Base-by-base conservation (phyloP, 1,140 invertebrate species). In the Rhagoletis zephyria region DNA sequence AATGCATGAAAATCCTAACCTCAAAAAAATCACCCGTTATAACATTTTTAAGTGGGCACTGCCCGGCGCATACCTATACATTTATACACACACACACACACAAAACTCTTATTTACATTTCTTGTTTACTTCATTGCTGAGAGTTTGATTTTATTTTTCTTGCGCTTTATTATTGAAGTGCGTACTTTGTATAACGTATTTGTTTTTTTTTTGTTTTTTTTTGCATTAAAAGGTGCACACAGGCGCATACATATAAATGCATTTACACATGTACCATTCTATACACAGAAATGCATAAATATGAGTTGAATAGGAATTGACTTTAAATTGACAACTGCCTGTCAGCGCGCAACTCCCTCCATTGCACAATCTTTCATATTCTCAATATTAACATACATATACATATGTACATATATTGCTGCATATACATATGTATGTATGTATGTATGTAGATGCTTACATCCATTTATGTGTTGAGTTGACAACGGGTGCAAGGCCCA, bases 41-140 rank as follows among this genome's bases (percentile, higher is more conserved):
- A 30, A 48, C 45, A 56, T 56, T 30, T 81, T 30, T 81, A 81
- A 81, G 74, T 81, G 74, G 74, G 74, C 51, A 81, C 74, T 81
- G 74, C 2, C 74, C 74, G 74, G 1, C 19, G n/a, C 74, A 19
- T 56, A 56, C 51, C 5, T 7, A 56, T 56, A 56, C 67, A 56
- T 30, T 30, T 30, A 30, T 30, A 30, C 30, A 30, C 30, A 30
- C 4, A 56, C 74, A 45, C 48, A 77, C 12, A 77, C 70, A 51
- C 70, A 56, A 14, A 42, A 40, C 16, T n/a, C n/a, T 67, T 81
- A 81, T 56, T 81, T 56, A 19, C 14, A 51, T 81, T 51, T 81
- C n/a, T 81, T 19, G 16, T n/a, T 81, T 30, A 81, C n/a, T 7
- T 19, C 6, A 81, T 30, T 45, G 40, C 19, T 81, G 9, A 45